Evolutionary conservation across 2,888 invertebrate species (phyloP), one percentile per base, ranked within the genome.

Genomic region (Clistopyga incitator): DNA sequence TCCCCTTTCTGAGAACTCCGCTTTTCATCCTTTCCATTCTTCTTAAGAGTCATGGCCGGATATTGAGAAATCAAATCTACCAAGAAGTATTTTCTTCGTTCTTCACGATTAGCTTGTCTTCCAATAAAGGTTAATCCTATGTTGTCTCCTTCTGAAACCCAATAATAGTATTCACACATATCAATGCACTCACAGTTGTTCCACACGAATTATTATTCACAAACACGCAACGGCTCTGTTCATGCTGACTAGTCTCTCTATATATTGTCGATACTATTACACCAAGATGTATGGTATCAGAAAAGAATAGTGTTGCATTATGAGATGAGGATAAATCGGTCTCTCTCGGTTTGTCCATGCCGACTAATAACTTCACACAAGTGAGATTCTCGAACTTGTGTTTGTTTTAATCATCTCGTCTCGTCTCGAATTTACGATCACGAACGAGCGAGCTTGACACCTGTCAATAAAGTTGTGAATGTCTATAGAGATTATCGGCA

Each of bases 21-120:
- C 82, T 88, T 79, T 87, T 75, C 72, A 47, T 47, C 90, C 8
- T 34, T 34, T 82, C 50, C 77, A 65, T 91, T 90, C 81, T 89
- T 90, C 74, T 86, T 89, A 64, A 87, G 79, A 78, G 90, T 90
- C 89, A 90, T 91, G 85, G 72, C 84, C 47, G 18, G 3, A 68
- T 34, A 56, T 8, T n/a, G 6, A n/a, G 6, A 15, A 25, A 72
- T 67, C 80, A 47, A 61, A 18, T 2, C 56, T 34, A 15, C 25
- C 56, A 20, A 15, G 8, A 11, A 29, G 59, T 23, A 52, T 38
- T 15, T 59, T 50, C 45, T 72, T 54, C 15, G 25, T 20, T 18
- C 20, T 52, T 47, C 65, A 45, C 56, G n/a, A 34, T 38, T n/a
- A 25, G 68, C 42, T 23, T 10, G 23, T 18, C 4, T 6, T 72